phyloP scores from a whole-genome alignment of 2,797 vertebrate genomes.

The Brachyrhaphis roseni region DNA sequence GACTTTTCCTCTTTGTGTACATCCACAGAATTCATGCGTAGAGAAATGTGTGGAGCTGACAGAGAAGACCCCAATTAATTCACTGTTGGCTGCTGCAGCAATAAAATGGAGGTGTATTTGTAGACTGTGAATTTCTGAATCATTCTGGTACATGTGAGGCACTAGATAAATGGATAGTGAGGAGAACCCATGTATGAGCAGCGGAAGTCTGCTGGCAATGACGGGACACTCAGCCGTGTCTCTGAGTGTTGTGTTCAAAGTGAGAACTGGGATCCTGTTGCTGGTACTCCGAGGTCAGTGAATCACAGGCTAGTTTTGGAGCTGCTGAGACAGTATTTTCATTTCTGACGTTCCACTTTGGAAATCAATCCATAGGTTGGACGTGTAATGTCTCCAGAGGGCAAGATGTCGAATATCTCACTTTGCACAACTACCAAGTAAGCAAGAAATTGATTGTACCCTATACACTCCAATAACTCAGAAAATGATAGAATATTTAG shows the following conservation, averaged over 20 bases:
- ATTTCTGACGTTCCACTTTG: slow-evolving; percentile 41
- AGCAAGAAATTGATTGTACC: neutral
- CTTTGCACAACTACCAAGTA: neutral
- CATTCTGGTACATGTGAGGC: slow-evolving; percentile 19
- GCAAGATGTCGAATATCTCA: slow-evolving; percentile 3
- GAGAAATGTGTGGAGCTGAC: neutral
- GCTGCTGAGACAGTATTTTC: slow-evolving; percentile 44
- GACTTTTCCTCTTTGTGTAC: slow-evolving; percentile 22
- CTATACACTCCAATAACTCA: neutral
- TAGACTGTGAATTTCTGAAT: slow-evolving; percentile 38
- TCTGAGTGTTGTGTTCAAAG: slow-evolving; percentile 17
- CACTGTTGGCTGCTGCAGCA: slow-evolving; percentile 32
- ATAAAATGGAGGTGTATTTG: slow-evolving; percentile 38
- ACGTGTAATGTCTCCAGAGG: neutral
- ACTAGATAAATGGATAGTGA: slow-evolving; percentile 24
- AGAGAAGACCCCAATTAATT: slow-evolving; percentile 38
- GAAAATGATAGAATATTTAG: neutral
- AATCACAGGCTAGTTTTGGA: slow-evolving; percentile 44
- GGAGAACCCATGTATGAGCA: slow-evolving; percentile 47
- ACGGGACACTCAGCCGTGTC: slow-evolving; percentile 10
- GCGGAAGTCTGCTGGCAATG: slow-evolving; percentile 39
- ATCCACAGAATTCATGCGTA: slow-evolving; percentile 19
- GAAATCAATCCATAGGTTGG: slow-evolving; percentile 36
- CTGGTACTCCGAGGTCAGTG: slow-evolving; percentile 28
- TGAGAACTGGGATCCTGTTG: slow-evolving; percentile 41